phyloP scores from a whole-genome alignment of 2,888 invertebrate species.

The Andrena haemorrhoa region DNA sequence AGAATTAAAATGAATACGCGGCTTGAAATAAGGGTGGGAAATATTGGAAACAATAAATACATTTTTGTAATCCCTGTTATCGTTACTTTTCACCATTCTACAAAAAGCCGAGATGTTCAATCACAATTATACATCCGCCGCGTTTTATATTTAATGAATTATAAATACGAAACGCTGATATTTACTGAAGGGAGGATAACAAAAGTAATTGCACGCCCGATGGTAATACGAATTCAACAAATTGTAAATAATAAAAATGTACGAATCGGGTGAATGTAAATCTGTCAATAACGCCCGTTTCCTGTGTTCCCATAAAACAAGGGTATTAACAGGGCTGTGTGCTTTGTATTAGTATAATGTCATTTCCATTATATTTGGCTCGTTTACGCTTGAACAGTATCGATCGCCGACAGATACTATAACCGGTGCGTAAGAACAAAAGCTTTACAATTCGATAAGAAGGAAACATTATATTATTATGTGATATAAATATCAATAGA shows the following conservation, averaged over 20 bases:
- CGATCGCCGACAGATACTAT: no score
- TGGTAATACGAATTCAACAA: neutral
- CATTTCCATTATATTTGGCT: neutral
- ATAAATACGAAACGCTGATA: neutral
- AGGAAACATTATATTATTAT: no score
- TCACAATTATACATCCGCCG: neutral
- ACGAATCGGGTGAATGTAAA: neutral
- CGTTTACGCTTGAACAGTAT: no score
- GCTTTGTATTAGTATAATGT: neutral
- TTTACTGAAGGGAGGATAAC: neutral
- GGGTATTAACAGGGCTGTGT: neutral
- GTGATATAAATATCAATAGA: no score
- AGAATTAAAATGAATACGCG: no score
- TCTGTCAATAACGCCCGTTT: neutral
- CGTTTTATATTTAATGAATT: neutral
- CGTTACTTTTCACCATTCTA: no score
- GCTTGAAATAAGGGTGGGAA: no score
- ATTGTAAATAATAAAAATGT: neutral
- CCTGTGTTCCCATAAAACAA: neutral
- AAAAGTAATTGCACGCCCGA: neutral
- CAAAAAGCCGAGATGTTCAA: neutral
- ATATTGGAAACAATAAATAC: no score
- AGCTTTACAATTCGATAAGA: no score
- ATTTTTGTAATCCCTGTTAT: no score
- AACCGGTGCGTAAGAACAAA: no score